These are phyloP conservation scores for Dromas ardeola DNA, from an alignment of 2,113 vertebrate species.

Conservation along the genomic window DNA sequence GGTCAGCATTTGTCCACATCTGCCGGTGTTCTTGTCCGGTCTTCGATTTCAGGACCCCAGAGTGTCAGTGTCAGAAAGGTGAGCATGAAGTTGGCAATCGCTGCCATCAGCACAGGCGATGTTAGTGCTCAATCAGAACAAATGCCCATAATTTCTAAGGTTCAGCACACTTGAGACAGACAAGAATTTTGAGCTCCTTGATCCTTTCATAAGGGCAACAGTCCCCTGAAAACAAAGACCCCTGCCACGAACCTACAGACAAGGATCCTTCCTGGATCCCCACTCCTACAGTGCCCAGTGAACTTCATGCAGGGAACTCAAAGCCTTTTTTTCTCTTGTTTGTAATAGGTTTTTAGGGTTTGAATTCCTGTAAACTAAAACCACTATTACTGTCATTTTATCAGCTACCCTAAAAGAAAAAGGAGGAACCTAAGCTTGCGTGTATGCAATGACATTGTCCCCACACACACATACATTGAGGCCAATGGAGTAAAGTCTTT, in stretches of 20 bases:
- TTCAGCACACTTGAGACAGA: not conserved
- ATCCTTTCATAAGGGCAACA: not conserved
- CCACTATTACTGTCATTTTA: not conserved
- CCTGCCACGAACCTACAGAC: not conserved
- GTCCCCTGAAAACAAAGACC: not conserved
- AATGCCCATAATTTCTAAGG: rapidly evolving
- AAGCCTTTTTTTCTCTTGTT: not conserved
- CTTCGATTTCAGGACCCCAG: not conserved
- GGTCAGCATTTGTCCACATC: not conserved
- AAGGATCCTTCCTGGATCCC: not conserved
- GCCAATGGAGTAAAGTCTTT: not conserved
- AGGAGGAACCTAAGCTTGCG: not conserved
- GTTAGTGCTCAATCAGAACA: not conserved
- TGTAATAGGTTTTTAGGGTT: not conserved
- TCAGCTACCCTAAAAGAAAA: not conserved
- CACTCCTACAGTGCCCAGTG: rapidly evolving
- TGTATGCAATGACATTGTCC: not conserved
- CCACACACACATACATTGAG: not conserved
- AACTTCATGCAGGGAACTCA: not conserved
- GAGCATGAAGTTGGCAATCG: rapidly evolving
- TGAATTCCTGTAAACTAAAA: not conserved
- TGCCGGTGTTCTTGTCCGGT: not conserved
- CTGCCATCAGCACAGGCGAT: not conserved
- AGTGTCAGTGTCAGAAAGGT: not conserved
- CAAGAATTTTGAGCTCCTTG: not conserved